Conservation (phyloP, 2,797 vertebrate genomes). For the Mycteria americana region DNA sequence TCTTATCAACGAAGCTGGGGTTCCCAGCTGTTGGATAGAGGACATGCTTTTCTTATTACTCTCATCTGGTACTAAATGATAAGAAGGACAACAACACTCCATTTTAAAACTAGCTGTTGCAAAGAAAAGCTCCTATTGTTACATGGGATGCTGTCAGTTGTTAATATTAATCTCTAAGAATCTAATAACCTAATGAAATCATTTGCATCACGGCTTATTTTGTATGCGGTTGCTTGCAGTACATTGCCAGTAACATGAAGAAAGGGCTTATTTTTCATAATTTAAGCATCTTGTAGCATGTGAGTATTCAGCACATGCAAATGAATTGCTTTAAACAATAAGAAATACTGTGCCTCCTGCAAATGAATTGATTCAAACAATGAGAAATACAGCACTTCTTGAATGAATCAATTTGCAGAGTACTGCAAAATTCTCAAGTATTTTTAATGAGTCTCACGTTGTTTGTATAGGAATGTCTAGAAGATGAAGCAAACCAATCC, state of each 20-base stretch:
- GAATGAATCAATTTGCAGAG: constrained; percentile 24
- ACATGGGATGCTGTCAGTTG: constrained; percentile 41
- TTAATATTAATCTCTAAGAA: constrained; percentile 72
- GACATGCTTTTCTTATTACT: constrained; percentile 65
- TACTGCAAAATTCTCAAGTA: not conserved
- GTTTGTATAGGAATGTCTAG: not conserved
- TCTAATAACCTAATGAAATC: constrained; percentile 74
- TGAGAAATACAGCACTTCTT: constrained; percentile 6
- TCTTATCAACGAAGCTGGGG: constrained; percentile 72
- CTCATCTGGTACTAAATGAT: constrained; percentile 70
- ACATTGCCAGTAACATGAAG: not conserved
- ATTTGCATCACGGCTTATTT: constrained; percentile 42
- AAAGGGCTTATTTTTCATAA: constrained; percentile 50
- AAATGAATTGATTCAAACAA: constrained; percentile 44
- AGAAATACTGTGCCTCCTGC: not conserved
- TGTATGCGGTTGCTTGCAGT: not conserved
- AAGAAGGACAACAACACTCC: constrained; percentile 58
- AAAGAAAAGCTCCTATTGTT: constrained; percentile 59
- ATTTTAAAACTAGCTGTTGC: constrained; percentile 65
- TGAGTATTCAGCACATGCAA: constrained; percentile 12
- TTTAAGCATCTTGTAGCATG: constrained; percentile 20
- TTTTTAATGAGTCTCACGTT: not conserved
- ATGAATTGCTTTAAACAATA: constrained; percentile 52
- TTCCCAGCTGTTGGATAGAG: constrained; percentile 72
- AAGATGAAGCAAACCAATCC: not conserved